A percentile compares a stretch with the other conserved stretches of the same genome.
Evolutionary conservation across 2,113 vertebrate species (phyloP).

Genomic region (Chrysochloris asiatica): DNA sequence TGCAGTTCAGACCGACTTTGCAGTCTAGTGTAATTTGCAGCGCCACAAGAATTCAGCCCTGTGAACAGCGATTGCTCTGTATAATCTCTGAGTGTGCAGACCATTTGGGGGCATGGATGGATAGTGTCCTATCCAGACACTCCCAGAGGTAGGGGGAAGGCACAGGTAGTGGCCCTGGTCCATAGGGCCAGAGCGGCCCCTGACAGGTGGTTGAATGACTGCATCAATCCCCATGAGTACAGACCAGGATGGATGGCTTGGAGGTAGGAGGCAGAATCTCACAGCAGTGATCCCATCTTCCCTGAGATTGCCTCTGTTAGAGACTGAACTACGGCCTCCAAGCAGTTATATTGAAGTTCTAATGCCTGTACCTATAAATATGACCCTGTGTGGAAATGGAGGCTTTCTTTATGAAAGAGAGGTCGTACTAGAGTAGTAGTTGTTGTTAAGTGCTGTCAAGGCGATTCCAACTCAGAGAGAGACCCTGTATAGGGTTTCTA

Average conservation of each 20-base stretch:
- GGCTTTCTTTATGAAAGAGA: neutral
- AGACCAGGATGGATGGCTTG: neutral
- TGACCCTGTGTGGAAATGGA: neutral
- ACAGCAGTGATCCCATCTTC: neutral
- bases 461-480: too few relatives aligned
- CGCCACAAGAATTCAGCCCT: too few relatives aligned
- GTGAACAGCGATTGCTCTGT: too few relatives aligned
- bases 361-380: neutral
- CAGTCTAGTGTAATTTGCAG: too few relatives aligned
- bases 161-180: neutral
- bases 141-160: neutral
- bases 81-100: neutral
- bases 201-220: neutral
- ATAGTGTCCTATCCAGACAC: neutral
- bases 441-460: too few relatives aligned
- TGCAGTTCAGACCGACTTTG: too few relatives aligned
- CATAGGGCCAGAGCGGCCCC: too few relatives aligned
- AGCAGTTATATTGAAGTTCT: neutral
- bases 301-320: neutral
- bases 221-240: too few relatives aligned
- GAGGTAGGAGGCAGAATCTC: neutral
- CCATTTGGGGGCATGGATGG: neutral
- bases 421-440: neutral
- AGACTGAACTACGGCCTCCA: neutral
- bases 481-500: too few relatives aligned